Percentiles rank a stretch among this genome's conserved stretches.
Conservation (phyloP, 1,140 invertebrate species). For the Camponotus pennsylvanicus region DNA sequence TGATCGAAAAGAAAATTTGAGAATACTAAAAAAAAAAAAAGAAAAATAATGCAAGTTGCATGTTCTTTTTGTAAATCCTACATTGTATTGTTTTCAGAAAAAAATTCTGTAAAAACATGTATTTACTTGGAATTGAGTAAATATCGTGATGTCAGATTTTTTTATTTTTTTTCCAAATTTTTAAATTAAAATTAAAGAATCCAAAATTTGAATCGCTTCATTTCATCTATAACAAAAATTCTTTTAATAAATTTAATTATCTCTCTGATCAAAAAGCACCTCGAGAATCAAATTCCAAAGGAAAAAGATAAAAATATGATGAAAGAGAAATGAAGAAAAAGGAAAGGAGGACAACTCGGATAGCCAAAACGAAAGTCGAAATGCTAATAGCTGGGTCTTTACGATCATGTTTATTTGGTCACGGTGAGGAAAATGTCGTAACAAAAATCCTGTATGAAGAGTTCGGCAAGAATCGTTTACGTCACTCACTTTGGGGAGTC, state of each 20-base stretch:
- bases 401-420: slow-evolving; percentile 23
- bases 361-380: slow-evolving; percentile 28
- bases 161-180: not conserved
- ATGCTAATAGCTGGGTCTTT: slow-evolving; percentile 28
- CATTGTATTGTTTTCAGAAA: not conserved
- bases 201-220: not conserved
- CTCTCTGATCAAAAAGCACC: not conserved
- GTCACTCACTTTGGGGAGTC: slow-evolving; percentile 19
- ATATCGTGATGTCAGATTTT: not conserved
- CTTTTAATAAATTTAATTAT: slow-evolving; percentile 4
- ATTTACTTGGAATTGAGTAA: not conserved
- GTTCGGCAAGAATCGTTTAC: slow-evolving; percentile 33
- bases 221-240: slow-evolving; percentile 1
- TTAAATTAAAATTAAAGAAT: not conserved
- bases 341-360: not conserved
- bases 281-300: slow-evolving; percentile 19
- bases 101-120: not conserved
- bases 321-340: not conserved
- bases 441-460: slow-evolving; percentile 15
- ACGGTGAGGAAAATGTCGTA: slow-evolving; percentile 39
- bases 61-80: not conserved
- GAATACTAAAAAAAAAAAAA: not conserved
- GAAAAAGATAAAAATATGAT: not conserved
- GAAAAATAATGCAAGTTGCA: not conserved
- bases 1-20: not conserved